Conservation (phyloP, 2,113 vertebrate genomes). For the Salvator merianae region DNA sequence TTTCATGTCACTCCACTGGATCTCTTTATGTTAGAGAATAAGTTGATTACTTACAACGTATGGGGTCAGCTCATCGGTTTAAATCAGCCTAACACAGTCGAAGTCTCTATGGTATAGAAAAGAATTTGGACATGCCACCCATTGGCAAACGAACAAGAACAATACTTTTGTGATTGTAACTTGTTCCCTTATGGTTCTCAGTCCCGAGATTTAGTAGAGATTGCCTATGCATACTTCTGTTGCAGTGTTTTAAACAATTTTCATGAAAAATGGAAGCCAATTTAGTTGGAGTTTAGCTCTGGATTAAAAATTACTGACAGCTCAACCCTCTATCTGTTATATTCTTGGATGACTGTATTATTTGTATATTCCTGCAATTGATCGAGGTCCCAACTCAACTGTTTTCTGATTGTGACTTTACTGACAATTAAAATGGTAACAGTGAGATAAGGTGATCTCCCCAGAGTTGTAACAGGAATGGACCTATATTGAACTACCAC, state of each 20-base stretch:
- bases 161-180: conserved; percentile 49
- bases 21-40: conserved; percentile 46
- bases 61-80: conserved; percentile 51
- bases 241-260: conserved; percentile 60
- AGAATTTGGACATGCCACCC: conserved; percentile 47
- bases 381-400: conserved; percentile 37
- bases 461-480: background rate
- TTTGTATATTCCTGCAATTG: background rate
- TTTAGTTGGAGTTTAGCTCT: conserved; percentile 11
- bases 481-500: background rate
- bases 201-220: conserved; percentile 37
- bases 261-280: conserved; percentile 43
- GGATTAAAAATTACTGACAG: conserved; percentile 21
- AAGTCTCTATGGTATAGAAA: conserved; percentile 35
- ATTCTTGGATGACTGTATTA: background rate
- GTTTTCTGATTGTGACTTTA: conserved; percentile 43
- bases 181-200: conserved; percentile 53
- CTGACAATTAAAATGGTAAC: background rate
- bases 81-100: conserved; percentile 33
- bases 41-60: conserved; percentile 65
- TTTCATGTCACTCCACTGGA: conserved; percentile 58
- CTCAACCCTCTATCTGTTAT: background rate
- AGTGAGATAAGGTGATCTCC: background rate
- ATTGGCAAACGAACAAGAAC: conserved; percentile 38
- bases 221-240: background rate